Evolutionary conservation across 2,113 vertebrate species (phyloP), one percentile per base, ranked within the genome.

Genomic region (Monopterus albus): DNA sequence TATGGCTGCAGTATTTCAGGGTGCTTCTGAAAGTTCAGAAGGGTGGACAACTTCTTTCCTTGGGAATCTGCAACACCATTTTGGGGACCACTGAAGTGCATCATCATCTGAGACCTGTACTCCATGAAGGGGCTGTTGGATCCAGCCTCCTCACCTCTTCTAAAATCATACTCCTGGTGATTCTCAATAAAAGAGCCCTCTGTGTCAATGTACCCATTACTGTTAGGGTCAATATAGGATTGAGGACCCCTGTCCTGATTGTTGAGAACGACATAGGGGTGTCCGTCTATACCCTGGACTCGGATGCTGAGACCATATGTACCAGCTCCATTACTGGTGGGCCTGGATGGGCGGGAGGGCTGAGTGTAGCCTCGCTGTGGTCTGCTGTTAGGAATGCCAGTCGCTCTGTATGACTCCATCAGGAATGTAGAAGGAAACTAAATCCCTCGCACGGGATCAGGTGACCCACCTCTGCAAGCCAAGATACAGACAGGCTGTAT

Each of bases 211-310:
- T 80, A 89, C 7, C 87, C 90, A 38, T 95, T 94, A 15, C 89
- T 92, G 81, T 91, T 90, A 20, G 94, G 43, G 62, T 85, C 73
- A 20, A 66, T n/a, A 60, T 88, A 93, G 55, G 93, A 83, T 7
- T 94, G 83, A 23, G 93, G 67, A 21, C 84, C 92, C 6, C 89
- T 90, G 56, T 98, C 96, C 0, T 95, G 93, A 75, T 98, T 98
- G 84, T 99, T 98, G 59, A 99, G 93, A 38, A 99, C 96, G 7
- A 99, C 96, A 53, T 98, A 99, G 1, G 98, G 97, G 80, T 99
- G 98, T 26, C 98, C 98, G 57, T 95, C 96, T 1, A 98, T 98
- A 17, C 98, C 98, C 85, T 98, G 97, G 20, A 99, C 97, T 55
- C 97, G 93, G 81, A 99, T 98, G 80, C 96, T 98, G 83, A 99